These are phyloP conservation scores for Eubasilissa splendida DNA, from an alignment of 2,888 invertebrate species.

Conservation along the genomic window DNA sequence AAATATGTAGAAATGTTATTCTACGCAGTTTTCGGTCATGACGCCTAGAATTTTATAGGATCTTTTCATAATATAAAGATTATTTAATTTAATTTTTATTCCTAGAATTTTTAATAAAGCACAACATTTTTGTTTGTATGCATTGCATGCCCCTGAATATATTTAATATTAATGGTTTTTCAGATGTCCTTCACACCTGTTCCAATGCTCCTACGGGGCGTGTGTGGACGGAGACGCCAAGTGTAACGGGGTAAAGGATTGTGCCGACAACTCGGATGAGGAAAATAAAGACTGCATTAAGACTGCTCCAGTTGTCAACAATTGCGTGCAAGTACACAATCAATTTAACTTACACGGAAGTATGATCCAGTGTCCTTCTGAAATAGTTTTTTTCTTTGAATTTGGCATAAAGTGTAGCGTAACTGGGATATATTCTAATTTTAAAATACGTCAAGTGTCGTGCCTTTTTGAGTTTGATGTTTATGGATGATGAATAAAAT, in stretches of 20 bases:
- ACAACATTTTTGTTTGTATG: too few species aligned
- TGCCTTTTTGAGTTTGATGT: too few species aligned
- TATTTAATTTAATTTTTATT: too few species aligned
- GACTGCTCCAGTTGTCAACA: neutral
- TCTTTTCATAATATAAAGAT: too few species aligned
- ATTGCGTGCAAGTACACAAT: neutral
- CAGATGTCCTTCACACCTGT: constrained; percentile 66
- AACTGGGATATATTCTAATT: too few species aligned
- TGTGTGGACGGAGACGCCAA: constrained; percentile 67
- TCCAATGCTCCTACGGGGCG: constrained; percentile 69
- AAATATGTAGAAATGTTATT: too few species aligned
- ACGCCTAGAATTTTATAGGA: too few species aligned
- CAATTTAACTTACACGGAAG: neutral
- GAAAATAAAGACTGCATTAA: constrained; percentile 54
- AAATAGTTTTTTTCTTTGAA: neutral
- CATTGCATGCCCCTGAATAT: too few species aligned
- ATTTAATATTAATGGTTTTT: neutral
- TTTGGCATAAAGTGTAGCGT: neutral
- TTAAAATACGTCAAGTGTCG: too few species aligned
- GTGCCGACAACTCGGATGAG: constrained; percentile 72
- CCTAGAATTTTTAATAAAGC: too few species aligned
- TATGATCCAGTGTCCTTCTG: neutral
- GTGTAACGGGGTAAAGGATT: constrained; percentile 69
- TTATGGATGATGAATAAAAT: too few species aligned
- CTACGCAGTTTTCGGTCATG: too few species aligned